These are phyloP conservation scores for Tragelaphus strepsiceros DNA, from an alignment of 2,113 vertebrate species.

Conservation along the genomic window DNA sequence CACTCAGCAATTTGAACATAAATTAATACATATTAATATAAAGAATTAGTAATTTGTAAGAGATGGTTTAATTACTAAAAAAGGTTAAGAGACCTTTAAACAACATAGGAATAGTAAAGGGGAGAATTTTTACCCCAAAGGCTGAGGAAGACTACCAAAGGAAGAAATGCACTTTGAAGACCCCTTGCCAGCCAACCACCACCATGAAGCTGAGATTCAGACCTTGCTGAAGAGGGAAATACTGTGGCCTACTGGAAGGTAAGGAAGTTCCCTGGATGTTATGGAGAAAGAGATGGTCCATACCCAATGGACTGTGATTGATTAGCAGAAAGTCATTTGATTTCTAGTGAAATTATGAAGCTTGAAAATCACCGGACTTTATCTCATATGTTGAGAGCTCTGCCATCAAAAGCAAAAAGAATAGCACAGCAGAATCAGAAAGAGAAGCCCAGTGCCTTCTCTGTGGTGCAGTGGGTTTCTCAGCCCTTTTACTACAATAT, in stretches of 20 bases:
- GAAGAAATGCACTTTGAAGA: neutral
- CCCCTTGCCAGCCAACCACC: accelerated
- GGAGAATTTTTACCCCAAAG: neutral
- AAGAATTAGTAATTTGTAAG: neutral
- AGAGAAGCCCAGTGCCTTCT: neutral
- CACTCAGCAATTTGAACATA: neutral
- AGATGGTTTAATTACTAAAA: neutral
- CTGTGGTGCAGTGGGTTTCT: neutral
- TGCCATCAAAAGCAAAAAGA: neutral
- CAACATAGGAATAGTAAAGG: neutral
- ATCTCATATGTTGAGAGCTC: neutral
- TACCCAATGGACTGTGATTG: neutral
- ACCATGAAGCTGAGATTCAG: neutral
- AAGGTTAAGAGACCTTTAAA: neutral
- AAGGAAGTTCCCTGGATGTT: neutral
- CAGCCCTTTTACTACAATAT: neutral
- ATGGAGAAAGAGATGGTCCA: neutral
- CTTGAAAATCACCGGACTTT: neutral
- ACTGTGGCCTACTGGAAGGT: neutral
- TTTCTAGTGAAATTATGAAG: neutral
- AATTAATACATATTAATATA: neutral
- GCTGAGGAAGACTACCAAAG: neutral
- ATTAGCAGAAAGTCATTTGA: neutral
- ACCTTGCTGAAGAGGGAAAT: neutral
- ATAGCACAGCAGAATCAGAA: neutral